phyloP scores from a whole-genome alignment of 2,888 invertebrate genomes.

The Ochropleura leucogaster region DNA sequence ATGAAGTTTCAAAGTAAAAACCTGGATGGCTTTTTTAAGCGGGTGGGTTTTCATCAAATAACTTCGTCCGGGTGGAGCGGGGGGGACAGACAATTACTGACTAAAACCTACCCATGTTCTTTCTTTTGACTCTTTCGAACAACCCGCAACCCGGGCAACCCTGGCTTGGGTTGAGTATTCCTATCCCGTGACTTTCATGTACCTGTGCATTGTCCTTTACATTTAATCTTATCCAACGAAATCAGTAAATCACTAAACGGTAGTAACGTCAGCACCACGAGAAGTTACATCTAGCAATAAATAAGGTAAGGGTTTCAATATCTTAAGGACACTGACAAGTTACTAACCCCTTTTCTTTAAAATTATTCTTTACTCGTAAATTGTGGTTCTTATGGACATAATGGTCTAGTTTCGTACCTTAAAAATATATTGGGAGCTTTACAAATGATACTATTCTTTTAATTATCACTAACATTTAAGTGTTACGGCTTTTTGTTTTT shows the following conservation, averaged over 20 bases:
- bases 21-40: too few relatives aligned
- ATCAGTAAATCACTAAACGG: constrained; percentile 53
- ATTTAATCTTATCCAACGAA: constrained; percentile 1
- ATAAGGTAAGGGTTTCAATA: constrained; percentile 58
- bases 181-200: background rate
- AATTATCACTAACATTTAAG: background rate
- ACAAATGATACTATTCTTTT: background rate
- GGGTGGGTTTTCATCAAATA: too few relatives aligned
- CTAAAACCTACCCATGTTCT: too few relatives aligned
- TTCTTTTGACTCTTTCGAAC: too few relatives aligned
- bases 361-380: constrained; percentile 35
- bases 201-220: background rate
- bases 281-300: constrained; percentile 45
- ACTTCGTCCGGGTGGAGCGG: too few relatives aligned
- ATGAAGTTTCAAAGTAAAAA: too few relatives aligned
- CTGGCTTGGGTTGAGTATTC: background rate
- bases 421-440: background rate
- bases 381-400: background rate
- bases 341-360: constrained; percentile 57
- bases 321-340: constrained; percentile 50
- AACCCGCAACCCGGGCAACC: too few relatives aligned
- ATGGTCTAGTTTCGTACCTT: background rate
- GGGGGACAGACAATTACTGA: too few relatives aligned
- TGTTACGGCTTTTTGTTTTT: too few relatives aligned
- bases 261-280: constrained; percentile 48